Conservation (phyloP, 1,140 invertebrate genomes). For the Cherax quadricarinatus region DNA sequence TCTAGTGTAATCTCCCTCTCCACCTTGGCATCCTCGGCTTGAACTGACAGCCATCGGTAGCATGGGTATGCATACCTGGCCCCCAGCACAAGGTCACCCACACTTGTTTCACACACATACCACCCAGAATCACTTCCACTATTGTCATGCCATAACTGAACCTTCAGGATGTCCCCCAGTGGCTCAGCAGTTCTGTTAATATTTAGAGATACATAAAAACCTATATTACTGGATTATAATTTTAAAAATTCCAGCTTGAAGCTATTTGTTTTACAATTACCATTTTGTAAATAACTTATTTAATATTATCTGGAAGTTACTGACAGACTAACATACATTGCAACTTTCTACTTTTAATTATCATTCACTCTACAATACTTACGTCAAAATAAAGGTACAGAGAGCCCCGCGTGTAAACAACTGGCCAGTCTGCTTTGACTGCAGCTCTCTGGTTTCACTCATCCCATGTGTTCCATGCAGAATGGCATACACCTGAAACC, state of each 20-base stretch:
- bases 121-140: slow-evolving; percentile 59
- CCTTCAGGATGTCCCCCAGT: slow-evolving; percentile 71
- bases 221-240: background rate
- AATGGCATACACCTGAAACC: slow-evolving; percentile 66
- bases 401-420: slow-evolving; percentile 66
- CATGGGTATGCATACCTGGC: slow-evolving; percentile 68
- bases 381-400: slow-evolving; percentile 72
- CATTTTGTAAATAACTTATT: background rate
- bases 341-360: too few species aligned
- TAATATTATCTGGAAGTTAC: too few species aligned
- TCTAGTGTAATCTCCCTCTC: slow-evolving; percentile 71
- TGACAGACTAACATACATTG: too few species aligned
- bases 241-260: background rate
- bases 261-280: background rate
- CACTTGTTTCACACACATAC: slow-evolving; percentile 72
- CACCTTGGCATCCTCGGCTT: slow-evolving; percentile 68
- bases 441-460: slow-evolving; percentile 69
- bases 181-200: slow-evolving; percentile 52
- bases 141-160: slow-evolving; percentile 72
- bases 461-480: slow-evolving; percentile 69
- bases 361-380: background rate
- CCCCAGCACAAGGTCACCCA: slow-evolving; percentile 64
- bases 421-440: slow-evolving; percentile 60
- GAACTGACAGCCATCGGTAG: slow-evolving; percentile 70
- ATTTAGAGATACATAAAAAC: background rate